These are phyloP conservation scores for Melanotaenia trifasciata DNA, from an alignment of 2,797 vertebrate genomes.

Conservation along the genomic window DNA sequence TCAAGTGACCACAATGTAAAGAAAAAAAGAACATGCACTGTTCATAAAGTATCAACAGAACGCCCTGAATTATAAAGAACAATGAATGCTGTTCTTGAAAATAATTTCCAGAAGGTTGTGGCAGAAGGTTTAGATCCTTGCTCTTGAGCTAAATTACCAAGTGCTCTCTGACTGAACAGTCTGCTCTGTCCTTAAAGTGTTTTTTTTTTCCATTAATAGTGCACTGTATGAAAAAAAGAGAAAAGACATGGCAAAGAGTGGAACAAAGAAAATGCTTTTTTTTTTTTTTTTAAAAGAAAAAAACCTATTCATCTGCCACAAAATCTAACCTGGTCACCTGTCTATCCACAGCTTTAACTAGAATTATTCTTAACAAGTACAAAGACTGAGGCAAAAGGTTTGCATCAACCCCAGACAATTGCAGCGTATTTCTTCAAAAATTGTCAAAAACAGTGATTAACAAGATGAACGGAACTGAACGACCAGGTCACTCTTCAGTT, in stretches of 20 bases:
- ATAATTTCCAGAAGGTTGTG: conserved; percentile 39
- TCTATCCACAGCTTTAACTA: conserved; percentile 34
- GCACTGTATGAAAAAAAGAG: conserved; percentile 45
- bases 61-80: conserved; percentile 39
- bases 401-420: conserved; percentile 58
- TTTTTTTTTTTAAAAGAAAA: conserved; percentile 20
- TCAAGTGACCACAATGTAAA: conserved; percentile 27
- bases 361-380: conserved; percentile 55
- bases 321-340: conserved; percentile 22
- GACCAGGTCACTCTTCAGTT: conserved; percentile 39
- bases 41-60: conserved; percentile 41
- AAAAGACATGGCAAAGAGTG: conserved; percentile 44
- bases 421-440: conserved; percentile 61
- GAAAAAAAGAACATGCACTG: background rate
- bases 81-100: conserved; percentile 44
- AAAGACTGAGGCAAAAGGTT: conserved; percentile 56
- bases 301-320: conserved; percentile 28
- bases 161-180: conserved; percentile 45
- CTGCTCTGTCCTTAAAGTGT: conserved; percentile 32
- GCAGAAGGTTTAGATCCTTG: conserved; percentile 39
- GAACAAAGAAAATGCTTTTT: conserved; percentile 55
- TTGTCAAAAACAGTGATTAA: conserved; percentile 58
- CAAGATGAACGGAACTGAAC: conserved; percentile 60
- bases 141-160: conserved; percentile 51
- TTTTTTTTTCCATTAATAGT: conserved; percentile 38